phyloP scores from a whole-genome alignment of 2,888 invertebrate genomes.

The Melanotus villosus region DNA sequence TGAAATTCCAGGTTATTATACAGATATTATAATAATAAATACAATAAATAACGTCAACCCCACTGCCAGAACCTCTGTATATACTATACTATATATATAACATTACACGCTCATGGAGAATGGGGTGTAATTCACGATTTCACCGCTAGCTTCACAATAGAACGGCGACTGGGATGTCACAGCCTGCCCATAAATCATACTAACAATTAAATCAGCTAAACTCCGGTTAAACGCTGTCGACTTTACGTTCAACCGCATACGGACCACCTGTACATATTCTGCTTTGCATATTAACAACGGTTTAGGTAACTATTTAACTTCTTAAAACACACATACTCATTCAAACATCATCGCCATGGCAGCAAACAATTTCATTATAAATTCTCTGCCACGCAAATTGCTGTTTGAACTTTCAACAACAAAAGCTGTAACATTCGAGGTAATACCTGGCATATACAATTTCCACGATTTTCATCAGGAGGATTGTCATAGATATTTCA shows the following conservation, averaged over 20 bases:
- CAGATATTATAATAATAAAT: conserved; percentile 51
- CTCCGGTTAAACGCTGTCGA: conserved; percentile 64
- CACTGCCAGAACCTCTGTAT: conserved; percentile 30
- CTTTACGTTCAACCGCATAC: conserved; percentile 56
- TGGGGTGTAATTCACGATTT: conserved; percentile 58
- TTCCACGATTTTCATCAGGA: no score
- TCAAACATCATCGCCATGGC: no score
- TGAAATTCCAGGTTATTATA: conserved; percentile 44
- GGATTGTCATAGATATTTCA: no score
- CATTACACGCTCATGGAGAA: conserved; percentile 51
- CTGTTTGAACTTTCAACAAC: no score
- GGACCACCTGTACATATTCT: conserved; percentile 60
- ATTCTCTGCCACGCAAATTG: no score
- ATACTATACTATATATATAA: conserved; percentile 36
- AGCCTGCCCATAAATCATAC: conserved; percentile 63
- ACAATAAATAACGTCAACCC: conserved; percentile 51
- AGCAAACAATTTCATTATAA: no score
- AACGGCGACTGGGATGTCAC: conserved; percentile 61
- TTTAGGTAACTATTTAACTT: conserved; percentile 13
- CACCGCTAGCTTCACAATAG: conserved; percentile 51
- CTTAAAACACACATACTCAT: no score
- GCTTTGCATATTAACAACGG: conserved; percentile 37
- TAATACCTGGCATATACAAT: no score
- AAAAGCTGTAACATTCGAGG: no score
- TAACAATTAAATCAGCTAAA: conserved; percentile 66